Base-by-base conservation (phyloP, 2,113 vertebrate genomes). In the Dascyllus trimaculatus region DNA sequence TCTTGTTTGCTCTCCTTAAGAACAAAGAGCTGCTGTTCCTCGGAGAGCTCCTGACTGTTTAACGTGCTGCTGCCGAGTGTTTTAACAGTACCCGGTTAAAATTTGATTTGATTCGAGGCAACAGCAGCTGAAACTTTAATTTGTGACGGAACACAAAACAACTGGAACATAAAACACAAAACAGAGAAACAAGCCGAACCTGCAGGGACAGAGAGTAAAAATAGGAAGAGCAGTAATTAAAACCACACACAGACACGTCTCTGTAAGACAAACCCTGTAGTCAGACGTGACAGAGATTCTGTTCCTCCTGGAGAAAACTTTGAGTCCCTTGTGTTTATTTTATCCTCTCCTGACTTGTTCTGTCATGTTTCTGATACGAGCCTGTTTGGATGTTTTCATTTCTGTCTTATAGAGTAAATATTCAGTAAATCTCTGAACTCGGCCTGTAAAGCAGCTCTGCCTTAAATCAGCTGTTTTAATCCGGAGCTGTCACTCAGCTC, bases 101-200 rank as follows among this genome's bases (percentile, higher is more conserved):
- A 71, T 73, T 22, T 73, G 62, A 79, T 81, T 62, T 38, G 61
- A 81, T 80, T 21, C 38, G 32, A 26, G 59, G 40, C 49, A 21
- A 21, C 61, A 49, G 35, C 61, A 7, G 60, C 4, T 65, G 29
- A 87, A 75, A 78, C 69, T 66, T 75, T 81, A 19, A 78, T 81
- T 84, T 65, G 8, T 59, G 14, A 21, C 29, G 45, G 45, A 62
- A 35, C 7, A 9, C 22, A 14, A 56, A 76, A 40, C 38, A 18
- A 24, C 7, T 11, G 48, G 10, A 80, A 81, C 63, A 40, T 40
- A 29, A 81, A 66, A 73, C 57, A 57, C 1, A 2, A 46, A 69
- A 8, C 32, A 65, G 59, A 32, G 2, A 68, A 48, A 51, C 10
- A 43, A 40, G 24, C 26, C 8, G 1, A 58, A 53, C 19, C 69